Base-by-base conservation (phyloP, 1,140 invertebrate genomes). In the Lanistes nyassanus region DNA sequence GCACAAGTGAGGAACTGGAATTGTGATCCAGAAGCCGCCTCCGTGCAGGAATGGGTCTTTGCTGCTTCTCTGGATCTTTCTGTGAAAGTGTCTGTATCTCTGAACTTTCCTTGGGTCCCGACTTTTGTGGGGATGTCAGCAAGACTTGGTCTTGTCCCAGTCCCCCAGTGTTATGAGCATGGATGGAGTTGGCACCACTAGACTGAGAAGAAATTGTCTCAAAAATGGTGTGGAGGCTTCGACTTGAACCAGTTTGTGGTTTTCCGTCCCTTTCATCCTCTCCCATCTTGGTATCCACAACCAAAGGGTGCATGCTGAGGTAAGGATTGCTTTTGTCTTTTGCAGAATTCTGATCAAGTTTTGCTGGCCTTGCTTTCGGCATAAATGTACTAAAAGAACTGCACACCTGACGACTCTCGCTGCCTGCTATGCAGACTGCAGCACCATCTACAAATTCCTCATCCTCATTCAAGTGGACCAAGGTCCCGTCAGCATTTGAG, bases 281-380 rank as follows among this genome's bases (percentile, higher is more conserved):
- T 31, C 31, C 21, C 13, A 56, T 37, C 23, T n/a, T n/a, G 23
- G 58, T 37, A 16, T 80, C 79, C 29, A 80, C 67, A 62, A 80
- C 73, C 42, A 77, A 62, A 31, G 79, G 79, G 36, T 69, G 53
- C 79, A 75, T 80, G 26, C 51, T 66, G 58, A 83, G 84, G 58
- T 77, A 80, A 21, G 72, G 65, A 37, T 82, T 78, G 0, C 80
- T 76, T 21, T 79, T 70, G 16, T 74, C 74, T 31, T 69, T 68
- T 23, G 77, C 42, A 13, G 5, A 47, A 47, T 9, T 47, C 19
- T 47, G 42, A 47, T 47, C 42, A 6, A 9, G 5, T 47, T 9
- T 47, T 47, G 19, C 42, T 47, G 9, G 42, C 42, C 19, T 47
- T 16, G 9, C 19, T 47, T 47, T 47, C 19, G 42, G 42, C 19